These are phyloP conservation scores for Epinotia ramella DNA, from an alignment of 2,888 invertebrate genomes.

Conservation along the genomic window DNA sequence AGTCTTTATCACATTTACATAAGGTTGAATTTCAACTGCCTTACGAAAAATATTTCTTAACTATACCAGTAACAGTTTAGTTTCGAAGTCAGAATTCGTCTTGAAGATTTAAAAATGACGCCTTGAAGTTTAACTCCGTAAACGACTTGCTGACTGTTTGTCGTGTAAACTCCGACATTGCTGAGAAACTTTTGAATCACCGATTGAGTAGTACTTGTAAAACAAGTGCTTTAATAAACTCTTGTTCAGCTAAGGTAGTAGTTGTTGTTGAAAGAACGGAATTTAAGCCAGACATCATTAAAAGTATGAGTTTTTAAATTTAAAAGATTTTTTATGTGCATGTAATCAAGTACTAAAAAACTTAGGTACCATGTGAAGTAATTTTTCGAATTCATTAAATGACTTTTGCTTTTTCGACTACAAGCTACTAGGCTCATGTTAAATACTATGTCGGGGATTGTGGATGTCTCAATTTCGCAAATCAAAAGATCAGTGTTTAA, in stretches of 20 bases:
- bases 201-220: conserved; percentile 10
- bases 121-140: conserved; percentile 22
- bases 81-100: conserved; percentile 17
- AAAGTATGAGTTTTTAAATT: too few relatives aligned
- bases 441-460: too few relatives aligned
- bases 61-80: conserved; percentile 24
- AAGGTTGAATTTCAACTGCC: neutral
- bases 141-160: conserved; percentile 15
- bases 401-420: too few relatives aligned
- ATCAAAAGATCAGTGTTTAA: too few relatives aligned
- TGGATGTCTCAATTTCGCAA: too few relatives aligned
- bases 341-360: too few relatives aligned
- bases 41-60: neutral
- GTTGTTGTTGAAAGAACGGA: neutral
- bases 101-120: conserved; percentile 28
- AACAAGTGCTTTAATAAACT: conserved; percentile 3
- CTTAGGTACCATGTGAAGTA: too few relatives aligned
- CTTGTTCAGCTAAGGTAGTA: neutral
- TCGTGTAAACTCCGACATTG: conserved; percentile 15
- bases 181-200: conserved; percentile 17
- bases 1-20: neutral
- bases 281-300: too few relatives aligned
- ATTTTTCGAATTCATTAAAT: too few relatives aligned
- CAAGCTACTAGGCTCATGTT: too few relatives aligned
- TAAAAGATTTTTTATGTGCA: too few relatives aligned